Evolutionary conservation across 1,140 invertebrate species (phyloP).

Genomic region (Hylaeus anthracinus): DNA sequence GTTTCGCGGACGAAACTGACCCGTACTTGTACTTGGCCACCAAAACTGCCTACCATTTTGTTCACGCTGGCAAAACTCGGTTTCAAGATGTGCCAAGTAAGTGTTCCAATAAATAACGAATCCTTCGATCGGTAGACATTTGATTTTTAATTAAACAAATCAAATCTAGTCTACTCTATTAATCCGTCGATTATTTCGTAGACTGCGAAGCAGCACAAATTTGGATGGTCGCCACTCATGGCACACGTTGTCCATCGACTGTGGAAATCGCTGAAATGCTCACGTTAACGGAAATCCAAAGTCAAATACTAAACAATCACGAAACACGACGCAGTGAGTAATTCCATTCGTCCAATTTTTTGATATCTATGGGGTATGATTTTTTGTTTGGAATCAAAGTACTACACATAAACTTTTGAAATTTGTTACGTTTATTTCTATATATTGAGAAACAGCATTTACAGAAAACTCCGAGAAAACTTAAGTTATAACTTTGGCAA

Average conservation of each 20-base stretch:
- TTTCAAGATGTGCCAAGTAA: slow-evolving; percentile 76
- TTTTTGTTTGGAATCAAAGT: no score
- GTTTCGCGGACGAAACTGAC: slow-evolving; percentile 75
- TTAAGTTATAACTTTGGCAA: no score
- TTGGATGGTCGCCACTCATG: slow-evolving; percentile 74
- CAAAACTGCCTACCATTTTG: slow-evolving; percentile 80
- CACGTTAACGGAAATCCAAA: slow-evolving; percentile 61
- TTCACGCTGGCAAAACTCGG: slow-evolving; percentile 70
- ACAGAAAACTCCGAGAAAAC: no score
- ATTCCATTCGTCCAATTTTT: neutral
- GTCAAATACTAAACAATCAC: slow-evolving; percentile 72
- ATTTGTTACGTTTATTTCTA: no score
- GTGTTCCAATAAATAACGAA: slow-evolving; percentile 16
- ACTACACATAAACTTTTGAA: no score
- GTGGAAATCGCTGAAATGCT: slow-evolving; percentile 58
- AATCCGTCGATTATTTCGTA: slow-evolving; percentile 25
- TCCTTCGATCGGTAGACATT: neutral
- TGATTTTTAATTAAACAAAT: no score
- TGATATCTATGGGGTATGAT: no score
- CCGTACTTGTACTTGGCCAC: slow-evolving; percentile 79
- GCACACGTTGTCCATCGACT: slow-evolving; percentile 68
- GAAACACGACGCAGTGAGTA: slow-evolving; percentile 65
- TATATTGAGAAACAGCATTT: no score
- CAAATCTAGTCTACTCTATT: neutral
- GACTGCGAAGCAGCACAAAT: slow-evolving; percentile 73